Conservation (phyloP, 2,113 vertebrate species). For the Paradoxurus hermaphroditus region DNA sequence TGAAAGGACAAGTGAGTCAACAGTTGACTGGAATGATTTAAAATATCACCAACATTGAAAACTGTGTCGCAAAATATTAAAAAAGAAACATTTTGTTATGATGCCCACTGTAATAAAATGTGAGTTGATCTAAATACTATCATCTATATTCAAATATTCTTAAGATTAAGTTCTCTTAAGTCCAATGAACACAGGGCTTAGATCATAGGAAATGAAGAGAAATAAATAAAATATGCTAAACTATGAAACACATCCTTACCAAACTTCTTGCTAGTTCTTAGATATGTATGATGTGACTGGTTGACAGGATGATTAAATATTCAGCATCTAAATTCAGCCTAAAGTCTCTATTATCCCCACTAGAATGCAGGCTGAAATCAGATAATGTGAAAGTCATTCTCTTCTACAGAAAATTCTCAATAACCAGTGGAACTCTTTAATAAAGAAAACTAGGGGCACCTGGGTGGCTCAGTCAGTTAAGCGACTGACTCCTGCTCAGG, state of each 20-base stretch:
- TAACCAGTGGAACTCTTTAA: neutral
- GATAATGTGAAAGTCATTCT: neutral
- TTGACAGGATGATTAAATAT: neutral
- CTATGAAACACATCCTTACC: neutral
- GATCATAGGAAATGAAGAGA: neutral
- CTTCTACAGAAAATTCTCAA: neutral
- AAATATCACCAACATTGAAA: conserved; percentile 24
- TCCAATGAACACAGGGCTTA: neutral
- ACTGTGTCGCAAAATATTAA: neutral
- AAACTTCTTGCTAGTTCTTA: neutral
- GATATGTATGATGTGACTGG: neutral
- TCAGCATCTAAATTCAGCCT: neutral
- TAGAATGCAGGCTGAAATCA: neutral
- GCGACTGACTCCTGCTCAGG: no score
- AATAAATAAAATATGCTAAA: neutral
- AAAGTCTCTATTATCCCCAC: neutral
- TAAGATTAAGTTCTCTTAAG: neutral
- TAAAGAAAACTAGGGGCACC: neutral
- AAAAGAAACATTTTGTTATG: conserved; percentile 13
- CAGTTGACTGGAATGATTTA: neutral
- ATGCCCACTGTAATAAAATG: neutral
- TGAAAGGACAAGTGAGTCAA: neutral
- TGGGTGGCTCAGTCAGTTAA: no score
- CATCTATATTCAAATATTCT: neutral
- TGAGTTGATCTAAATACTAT: neutral